Conservation (phyloP, 2,113 vertebrate genomes). For the Microcebus tavaratra region DNA sequence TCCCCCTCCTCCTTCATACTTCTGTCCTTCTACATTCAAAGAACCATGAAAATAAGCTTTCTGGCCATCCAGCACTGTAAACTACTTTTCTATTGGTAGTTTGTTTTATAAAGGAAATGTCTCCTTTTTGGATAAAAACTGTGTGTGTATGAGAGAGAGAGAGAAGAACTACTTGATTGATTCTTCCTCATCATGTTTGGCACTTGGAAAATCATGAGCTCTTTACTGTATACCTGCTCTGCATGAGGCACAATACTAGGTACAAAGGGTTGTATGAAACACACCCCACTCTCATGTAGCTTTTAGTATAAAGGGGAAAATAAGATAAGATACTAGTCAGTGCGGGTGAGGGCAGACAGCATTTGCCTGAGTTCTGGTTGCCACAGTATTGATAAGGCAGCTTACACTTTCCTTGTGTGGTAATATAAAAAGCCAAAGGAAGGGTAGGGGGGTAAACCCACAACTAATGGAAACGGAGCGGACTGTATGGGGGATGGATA, state of each 20-base stretch:
- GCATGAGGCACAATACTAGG: rapidly evolving
- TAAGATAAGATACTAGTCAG: neutral
- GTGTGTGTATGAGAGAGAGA: neutral
- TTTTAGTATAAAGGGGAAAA: neutral
- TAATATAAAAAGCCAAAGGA: neutral
- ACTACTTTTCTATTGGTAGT: neutral
- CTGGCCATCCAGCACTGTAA: neutral
- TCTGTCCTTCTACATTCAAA: neutral
- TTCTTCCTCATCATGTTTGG: neutral
- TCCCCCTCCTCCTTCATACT: neutral
- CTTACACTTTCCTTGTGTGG: neutral
- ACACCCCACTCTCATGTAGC: neutral
- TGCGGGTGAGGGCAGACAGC: neutral
- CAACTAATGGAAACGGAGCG: too few species aligned
- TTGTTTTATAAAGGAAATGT: conserved; percentile 5
- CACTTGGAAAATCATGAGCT: neutral
- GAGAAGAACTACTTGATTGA: neutral
- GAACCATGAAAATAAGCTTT: conserved; percentile 20
- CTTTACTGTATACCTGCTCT: neutral
- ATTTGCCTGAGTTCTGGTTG: neutral
- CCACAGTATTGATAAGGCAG: neutral
- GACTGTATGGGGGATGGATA: too few species aligned
- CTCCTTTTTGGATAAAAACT: conserved; percentile 17
- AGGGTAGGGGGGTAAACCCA: neutral
- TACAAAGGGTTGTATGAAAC: neutral